These are phyloP conservation scores for Hoplostethus mediterraneus DNA, from an alignment of 2,797 vertebrate species.

Conservation along the genomic window DNA sequence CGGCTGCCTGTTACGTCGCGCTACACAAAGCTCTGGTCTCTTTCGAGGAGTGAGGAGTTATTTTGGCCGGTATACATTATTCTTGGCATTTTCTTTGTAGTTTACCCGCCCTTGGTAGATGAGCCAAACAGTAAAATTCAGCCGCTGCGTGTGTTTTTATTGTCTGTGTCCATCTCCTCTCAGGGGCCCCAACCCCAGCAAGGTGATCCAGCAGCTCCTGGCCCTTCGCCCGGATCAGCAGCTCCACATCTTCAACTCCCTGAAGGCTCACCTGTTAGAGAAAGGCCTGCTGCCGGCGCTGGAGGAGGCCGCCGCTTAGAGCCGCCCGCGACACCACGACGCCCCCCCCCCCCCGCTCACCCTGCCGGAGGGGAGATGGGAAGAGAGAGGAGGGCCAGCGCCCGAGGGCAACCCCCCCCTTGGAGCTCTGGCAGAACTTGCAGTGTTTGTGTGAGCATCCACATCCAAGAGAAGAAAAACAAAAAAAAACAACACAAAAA, in stretches of 20 bases:
- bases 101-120: no score
- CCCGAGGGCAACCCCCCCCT: conserved; percentile 6
- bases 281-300: conserved; percentile 87
- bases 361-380: neutral
- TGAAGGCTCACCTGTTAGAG: conserved; percentile 92
- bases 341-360: no score
- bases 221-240: conserved; percentile 95
- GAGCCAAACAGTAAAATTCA: no score
- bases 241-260: conserved; percentile 95
- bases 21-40: no score
- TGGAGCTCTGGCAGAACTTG: conserved; percentile 29
- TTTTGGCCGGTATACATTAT: no score
- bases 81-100: no score
- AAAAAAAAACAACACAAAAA: conserved; percentile 36
- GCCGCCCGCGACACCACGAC: neutral
- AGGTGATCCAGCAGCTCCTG: conserved; percentile 96
- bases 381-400: conserved; percentile 29
- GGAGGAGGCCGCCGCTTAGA: conserved; percentile 82
- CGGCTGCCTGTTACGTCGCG: no score
- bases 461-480: conserved; percentile 29
- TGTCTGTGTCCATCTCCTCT: neutral
- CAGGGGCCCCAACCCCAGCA: conserved; percentile 96
- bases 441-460: conserved; percentile 45
- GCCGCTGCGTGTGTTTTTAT: neutral
- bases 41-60: no score